Evolutionary conservation across 2,888 invertebrate species (phyloP).

Genomic region (Junonia oenone): DNA sequence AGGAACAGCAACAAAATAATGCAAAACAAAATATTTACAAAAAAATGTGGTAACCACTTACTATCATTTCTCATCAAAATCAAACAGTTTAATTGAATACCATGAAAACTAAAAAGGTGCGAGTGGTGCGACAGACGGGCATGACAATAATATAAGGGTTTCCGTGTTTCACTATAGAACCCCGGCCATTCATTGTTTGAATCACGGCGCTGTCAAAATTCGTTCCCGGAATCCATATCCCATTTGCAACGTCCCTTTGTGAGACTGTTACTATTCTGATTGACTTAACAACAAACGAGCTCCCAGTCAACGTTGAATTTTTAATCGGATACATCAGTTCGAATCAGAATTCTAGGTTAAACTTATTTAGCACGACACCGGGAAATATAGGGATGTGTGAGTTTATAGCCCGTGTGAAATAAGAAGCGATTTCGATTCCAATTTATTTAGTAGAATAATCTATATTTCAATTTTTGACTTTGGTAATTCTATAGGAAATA

Average conservation of each 20-base stretch:
- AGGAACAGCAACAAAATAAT: too few relatives aligned
- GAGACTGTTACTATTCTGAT: slow-evolving; percentile 15
- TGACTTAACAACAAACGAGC: slow-evolving; percentile 17
- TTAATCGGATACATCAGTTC: slow-evolving; percentile 21
- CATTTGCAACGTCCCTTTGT: not conserved
- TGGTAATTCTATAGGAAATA: too few relatives aligned
- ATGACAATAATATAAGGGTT: not conserved
- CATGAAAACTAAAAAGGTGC: too few relatives aligned
- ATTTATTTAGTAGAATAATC: too few relatives aligned
- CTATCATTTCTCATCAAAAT: too few relatives aligned
- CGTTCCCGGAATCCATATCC: slow-evolving; percentile 7
- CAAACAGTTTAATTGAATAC: too few relatives aligned
- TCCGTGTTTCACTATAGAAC: not conserved
- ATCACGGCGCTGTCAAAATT: not conserved
- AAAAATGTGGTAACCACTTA: too few relatives aligned
- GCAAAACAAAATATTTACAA: too few relatives aligned
- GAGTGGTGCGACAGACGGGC: too few relatives aligned
- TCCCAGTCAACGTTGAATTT: slow-evolving; percentile 19
- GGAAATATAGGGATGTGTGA: not conserved
- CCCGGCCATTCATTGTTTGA: not conserved
- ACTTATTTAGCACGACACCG: slow-evolving; percentile 14
- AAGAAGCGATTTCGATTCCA: too few relatives aligned
- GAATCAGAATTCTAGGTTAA: slow-evolving; percentile 18
- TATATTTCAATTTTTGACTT: too few relatives aligned
- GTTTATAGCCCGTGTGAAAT: not conserved